phyloP scores from a whole-genome alignment of 2,113 vertebrate genomes.

The Addax nasomaculatus region DNA sequence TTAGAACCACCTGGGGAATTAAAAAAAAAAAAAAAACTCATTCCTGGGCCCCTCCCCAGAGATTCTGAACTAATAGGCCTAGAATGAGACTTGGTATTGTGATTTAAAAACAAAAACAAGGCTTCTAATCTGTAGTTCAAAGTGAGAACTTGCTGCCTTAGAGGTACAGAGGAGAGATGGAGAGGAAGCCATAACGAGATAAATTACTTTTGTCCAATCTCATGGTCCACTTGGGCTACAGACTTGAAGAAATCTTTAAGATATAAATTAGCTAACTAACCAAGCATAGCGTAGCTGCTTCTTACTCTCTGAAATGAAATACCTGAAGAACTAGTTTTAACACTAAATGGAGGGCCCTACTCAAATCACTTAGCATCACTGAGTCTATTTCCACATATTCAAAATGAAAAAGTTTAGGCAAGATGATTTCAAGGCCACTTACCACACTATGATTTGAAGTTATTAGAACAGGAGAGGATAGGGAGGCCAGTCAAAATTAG shows the following conservation, averaged over 20 bases:
- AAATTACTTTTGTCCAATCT: not conserved
- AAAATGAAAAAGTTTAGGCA: conserved; percentile 9
- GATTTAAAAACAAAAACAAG: not conserved
- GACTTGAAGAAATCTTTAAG: not conserved
- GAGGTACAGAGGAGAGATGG: not conserved
- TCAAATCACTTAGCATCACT: not conserved
- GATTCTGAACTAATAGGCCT: not conserved
- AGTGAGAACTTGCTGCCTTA: not conserved
- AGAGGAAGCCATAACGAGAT: not conserved
- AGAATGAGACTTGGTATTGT: not conserved
- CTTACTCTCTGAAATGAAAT: not conserved
- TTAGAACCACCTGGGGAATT: not conserved
- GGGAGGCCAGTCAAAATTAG: not conserved
- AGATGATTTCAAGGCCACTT: not conserved
- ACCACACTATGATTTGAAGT: not conserved
- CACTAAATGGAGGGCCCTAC: not conserved
- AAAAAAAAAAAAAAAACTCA: not conserved
- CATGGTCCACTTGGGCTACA: not conserved
- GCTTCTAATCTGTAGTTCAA: not conserved
- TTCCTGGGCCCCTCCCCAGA: not conserved
- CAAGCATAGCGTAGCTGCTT: not conserved
- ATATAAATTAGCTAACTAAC: not conserved
- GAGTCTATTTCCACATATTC: not conserved
- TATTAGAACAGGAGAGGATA: not conserved
- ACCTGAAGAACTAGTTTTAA: not conserved